Evolutionary conservation across 2,113 vertebrate genomes (phyloP), one percentile per base, ranked within the genome.

Genomic region (Phaetusa simplex): DNA sequence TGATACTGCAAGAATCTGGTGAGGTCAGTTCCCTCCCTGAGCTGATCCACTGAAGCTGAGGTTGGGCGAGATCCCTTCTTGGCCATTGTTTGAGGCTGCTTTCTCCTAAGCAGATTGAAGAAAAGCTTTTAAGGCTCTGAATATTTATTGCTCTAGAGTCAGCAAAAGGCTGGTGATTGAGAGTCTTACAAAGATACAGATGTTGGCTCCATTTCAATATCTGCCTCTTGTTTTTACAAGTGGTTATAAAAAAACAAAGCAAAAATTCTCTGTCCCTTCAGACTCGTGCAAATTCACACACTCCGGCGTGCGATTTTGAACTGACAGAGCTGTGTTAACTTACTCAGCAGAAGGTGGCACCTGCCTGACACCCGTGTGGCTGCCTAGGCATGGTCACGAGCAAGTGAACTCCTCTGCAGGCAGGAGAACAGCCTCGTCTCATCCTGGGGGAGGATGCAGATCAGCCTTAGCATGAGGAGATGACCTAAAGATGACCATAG

Each of bases 211-310:
- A 1, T 85, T 94, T 95, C 95, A 95, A 18, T 96, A 93, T 94
- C 86, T 92, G 81, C 90, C 71, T 96, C 90, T 95, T 96, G 81
- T 95, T 97, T 95, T 97, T 40, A 86, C 71, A 95, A 97, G 94
- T 93, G 91, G 76, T 82, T 96, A 64, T n/a, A 13, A 88, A 91
- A 92, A 92, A 56, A 82, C 69, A 94, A 79, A 76, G 88, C 65
- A 94, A 72, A 91, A 95, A 66, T 91, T 88, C 49, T 65, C 67
- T 71, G 61, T 79, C 42, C 34, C 45, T 65, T 89, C 69, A 95
- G 65, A 79, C 36, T 79, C 1, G 1, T 79, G 83, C 69, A 61
- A 67, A 93, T 92, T 76, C 49, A 24, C 0, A 0, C 40, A 8
- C 59, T 88, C 6, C 22, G 38, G 32, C 1, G 1, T 73, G 58